Evolutionary conservation across 2,113 vertebrate species (phyloP).

Genomic region (Puffinus mauretanicus): DNA sequence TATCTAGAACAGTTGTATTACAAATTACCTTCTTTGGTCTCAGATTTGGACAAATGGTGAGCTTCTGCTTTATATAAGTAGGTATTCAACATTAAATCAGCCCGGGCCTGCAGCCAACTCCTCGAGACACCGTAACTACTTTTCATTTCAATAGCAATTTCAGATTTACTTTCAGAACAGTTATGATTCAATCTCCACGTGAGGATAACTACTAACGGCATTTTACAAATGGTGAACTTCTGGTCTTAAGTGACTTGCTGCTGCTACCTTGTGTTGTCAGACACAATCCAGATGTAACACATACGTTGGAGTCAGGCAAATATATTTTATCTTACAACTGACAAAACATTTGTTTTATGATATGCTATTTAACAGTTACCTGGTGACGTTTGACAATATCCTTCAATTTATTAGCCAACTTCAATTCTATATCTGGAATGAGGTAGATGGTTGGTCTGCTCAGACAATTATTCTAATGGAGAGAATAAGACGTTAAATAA

Average conservation of each 20-base stretch:
- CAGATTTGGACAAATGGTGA: neutral
- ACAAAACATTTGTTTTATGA: neutral
- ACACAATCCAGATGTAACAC: accelerated
- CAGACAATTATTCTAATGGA: conserved; percentile 90
- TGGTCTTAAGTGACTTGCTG: neutral
- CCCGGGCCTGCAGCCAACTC: neutral
- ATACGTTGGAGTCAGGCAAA: accelerated
- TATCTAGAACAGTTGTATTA: neutral
- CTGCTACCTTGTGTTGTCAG: neutral
- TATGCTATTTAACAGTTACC: conserved; percentile 65
- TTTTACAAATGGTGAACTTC: accelerated
- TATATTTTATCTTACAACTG: too few relatives aligned
- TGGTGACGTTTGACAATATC: conserved; percentile 98
- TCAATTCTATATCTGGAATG: conserved; percentile 90
- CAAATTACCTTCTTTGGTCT: neutral
- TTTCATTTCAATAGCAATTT: neutral
- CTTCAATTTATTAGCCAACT: conserved; percentile 91
- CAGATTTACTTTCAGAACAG: neutral
- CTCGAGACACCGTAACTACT: accelerated
- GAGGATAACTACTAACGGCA: neutral
- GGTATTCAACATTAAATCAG: neutral
- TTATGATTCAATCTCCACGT: accelerated
- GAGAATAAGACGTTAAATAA: neutral
- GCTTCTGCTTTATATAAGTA: neutral
- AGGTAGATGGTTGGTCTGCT: conserved; percentile 93